These are phyloP conservation scores for Phthorimaea operculella DNA, from an alignment of 1,140 invertebrate genomes.

Conservation along the genomic window DNA sequence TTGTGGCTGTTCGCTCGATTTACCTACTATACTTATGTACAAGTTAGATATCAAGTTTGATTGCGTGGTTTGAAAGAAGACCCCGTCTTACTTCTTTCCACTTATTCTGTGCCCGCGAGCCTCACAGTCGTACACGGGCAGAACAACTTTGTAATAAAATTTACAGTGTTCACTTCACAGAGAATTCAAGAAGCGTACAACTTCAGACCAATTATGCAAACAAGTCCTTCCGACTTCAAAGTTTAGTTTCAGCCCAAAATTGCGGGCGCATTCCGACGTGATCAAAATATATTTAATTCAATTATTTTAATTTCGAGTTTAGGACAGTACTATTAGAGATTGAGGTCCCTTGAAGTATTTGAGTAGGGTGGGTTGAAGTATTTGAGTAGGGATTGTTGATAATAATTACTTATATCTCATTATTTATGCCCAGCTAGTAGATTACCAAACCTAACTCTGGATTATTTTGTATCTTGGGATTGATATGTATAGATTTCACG, in stretches of 20 bases:
- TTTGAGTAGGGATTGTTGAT: neutral
- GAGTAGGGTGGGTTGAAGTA: too few species aligned
- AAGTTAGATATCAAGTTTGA: too few species aligned
- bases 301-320: slow-evolving; percentile 18
- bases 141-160: slow-evolving; percentile 16
- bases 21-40: too few species aligned
- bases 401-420: neutral
- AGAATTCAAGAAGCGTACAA: slow-evolving; percentile 22
- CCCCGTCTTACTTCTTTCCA: too few species aligned
- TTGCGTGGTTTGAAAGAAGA: too few species aligned
- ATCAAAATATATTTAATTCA: slow-evolving; percentile 23
- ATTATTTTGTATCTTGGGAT: too few species aligned
- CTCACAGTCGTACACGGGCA: too few species aligned
- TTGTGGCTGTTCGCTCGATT: too few species aligned
- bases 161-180: slow-evolving; percentile 17
- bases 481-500: too few species aligned
- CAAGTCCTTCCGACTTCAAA: slow-evolving; percentile 16
- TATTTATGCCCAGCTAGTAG: too few species aligned
- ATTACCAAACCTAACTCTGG: too few species aligned
- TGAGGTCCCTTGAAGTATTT: neutral
- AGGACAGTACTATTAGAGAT: neutral
- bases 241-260: slow-evolving; percentile 17
- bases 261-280: slow-evolving; percentile 20
- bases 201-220: slow-evolving; percentile 23
- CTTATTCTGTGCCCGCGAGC: too few species aligned